Evolutionary conservation across 2,888 invertebrate genomes (phyloP).

Genomic region (Caenorhabditis sp.): DNA sequence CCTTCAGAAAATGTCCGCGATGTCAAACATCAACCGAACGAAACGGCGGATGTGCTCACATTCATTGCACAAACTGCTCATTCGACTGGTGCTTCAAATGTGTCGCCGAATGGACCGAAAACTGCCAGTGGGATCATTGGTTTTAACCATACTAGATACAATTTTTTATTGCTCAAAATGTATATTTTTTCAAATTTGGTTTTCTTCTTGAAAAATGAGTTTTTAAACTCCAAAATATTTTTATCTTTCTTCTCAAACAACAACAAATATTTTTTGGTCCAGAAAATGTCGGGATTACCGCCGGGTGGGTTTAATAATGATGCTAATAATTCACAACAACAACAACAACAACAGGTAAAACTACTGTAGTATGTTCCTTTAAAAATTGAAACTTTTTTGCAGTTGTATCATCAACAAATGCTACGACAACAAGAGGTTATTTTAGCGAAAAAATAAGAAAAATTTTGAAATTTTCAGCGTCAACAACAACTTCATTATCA

Average conservation of each 20-base stretch:
- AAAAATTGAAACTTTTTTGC: background rate
- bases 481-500: background rate
- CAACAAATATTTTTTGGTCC: background rate
- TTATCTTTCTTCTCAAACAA: too few relatives aligned
- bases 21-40: slow-evolving; percentile 59
- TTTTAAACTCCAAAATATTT: too few relatives aligned
- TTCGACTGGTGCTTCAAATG: slow-evolving; percentile 64
- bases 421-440: slow-evolving; percentile 12
- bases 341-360: slow-evolving; percentile 6
- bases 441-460: too few relatives aligned
- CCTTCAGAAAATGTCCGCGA: slow-evolving; percentile 54
- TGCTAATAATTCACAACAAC: slow-evolving; percentile 21
- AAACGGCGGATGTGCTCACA: slow-evolving; percentile 67
- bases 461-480: background rate
- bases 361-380: background rate
- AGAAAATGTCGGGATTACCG: slow-evolving; percentile 15
- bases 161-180: background rate
- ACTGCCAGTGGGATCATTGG: slow-evolving; percentile 70
- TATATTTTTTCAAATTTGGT: too few relatives aligned
- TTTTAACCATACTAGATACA: too few relatives aligned
- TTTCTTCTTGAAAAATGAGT: too few relatives aligned
- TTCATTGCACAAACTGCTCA: slow-evolving; percentile 59
- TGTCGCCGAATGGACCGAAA: slow-evolving; percentile 51
- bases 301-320: slow-evolving; percentile 11
- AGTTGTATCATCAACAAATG: slow-evolving; percentile 7